Percentiles rank a stretch among this genome's conserved stretches.
Evolutionary conservation across 2,888 invertebrate species (phyloP).

Genomic region (Branchipolynoe longqiensis): DNA sequence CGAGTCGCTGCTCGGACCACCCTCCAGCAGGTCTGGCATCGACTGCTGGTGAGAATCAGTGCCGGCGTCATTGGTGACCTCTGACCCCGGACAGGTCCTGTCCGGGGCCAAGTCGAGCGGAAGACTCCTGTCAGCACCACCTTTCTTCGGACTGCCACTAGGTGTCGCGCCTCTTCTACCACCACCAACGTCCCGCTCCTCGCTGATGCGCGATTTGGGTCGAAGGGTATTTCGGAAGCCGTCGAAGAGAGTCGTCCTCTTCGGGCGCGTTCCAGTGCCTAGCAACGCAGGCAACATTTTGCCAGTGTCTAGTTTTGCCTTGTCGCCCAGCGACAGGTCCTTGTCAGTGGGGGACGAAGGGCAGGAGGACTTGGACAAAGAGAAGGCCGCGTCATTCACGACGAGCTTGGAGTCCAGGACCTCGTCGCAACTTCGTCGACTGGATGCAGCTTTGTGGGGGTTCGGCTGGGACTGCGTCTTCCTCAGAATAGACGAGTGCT

Average conservation of each 20-base stretch:
- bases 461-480: constrained; percentile 82
- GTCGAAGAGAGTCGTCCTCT: constrained; percentile 84
- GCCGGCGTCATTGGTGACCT: constrained; percentile 61
- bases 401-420: not conserved
- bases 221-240: constrained; percentile 85
- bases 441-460: constrained; percentile 47
- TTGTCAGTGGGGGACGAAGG: constrained; percentile 31
- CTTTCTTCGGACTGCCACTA: constrained; percentile 33
- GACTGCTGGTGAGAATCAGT: constrained; percentile 67
- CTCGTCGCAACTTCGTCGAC: not conserved
- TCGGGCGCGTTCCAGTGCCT: constrained; percentile 80
- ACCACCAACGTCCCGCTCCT: constrained; percentile 70
- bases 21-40: constrained; percentile 69
- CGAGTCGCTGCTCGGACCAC: constrained; percentile 63
- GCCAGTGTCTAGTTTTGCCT: constrained; percentile 26
- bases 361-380: constrained; percentile 36
- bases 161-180: not conserved
- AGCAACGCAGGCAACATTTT: constrained; percentile 46
- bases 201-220: constrained; percentile 76
- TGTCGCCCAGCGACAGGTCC: constrained; percentile 11
- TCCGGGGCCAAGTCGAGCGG: constrained; percentile 6
- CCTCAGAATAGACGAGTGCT: constrained; percentile 82
- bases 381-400: constrained; percentile 34
- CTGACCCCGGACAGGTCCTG: constrained; percentile 65
- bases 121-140: constrained; percentile 57